Conservation (phyloP, 2,113 vertebrate genomes). For the Ptilonorhynchus violaceus region DNA sequence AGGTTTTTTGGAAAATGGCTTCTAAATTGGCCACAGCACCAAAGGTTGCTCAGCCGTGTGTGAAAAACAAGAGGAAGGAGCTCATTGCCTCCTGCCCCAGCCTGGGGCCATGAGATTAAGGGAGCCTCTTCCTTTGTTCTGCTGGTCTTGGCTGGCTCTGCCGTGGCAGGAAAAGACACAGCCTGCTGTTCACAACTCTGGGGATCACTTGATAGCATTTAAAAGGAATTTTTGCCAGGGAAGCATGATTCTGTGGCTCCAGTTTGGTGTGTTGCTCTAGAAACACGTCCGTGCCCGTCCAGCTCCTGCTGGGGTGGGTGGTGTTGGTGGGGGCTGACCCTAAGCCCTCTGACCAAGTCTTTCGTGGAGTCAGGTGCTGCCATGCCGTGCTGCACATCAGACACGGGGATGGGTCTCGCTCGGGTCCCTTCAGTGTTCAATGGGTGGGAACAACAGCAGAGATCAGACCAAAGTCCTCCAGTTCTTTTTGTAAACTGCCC, state of each 20-base stretch:
- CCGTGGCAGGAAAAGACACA: background rate
- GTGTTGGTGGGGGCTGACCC: background rate
- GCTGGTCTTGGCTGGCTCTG: background rate
- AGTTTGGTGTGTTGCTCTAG: background rate
- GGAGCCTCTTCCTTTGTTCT: background rate
- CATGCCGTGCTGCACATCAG: background rate
- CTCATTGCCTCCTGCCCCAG: background rate
- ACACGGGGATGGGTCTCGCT: background rate
- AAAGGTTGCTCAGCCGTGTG: background rate
- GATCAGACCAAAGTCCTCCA: slow-evolving; percentile 56
- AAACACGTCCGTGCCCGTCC: rapidly evolving
- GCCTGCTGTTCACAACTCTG: background rate
- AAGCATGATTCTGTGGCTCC: background rate
- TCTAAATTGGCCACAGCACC: background rate
- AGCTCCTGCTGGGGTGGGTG: background rate
- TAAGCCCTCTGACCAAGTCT: background rate
- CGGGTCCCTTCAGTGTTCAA: background rate
- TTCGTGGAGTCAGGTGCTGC: background rate
- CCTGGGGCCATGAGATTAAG: background rate
- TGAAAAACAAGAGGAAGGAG: background rate
- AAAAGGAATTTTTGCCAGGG: background rate
- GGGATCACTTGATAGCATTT: background rate
- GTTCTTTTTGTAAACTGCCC: slow-evolving; percentile 47
- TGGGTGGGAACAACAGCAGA: background rate
- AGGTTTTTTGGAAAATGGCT: background rate